phyloP scores from a whole-genome alignment of 2,888 invertebrate species.

The Aphidius colemani region DNA sequence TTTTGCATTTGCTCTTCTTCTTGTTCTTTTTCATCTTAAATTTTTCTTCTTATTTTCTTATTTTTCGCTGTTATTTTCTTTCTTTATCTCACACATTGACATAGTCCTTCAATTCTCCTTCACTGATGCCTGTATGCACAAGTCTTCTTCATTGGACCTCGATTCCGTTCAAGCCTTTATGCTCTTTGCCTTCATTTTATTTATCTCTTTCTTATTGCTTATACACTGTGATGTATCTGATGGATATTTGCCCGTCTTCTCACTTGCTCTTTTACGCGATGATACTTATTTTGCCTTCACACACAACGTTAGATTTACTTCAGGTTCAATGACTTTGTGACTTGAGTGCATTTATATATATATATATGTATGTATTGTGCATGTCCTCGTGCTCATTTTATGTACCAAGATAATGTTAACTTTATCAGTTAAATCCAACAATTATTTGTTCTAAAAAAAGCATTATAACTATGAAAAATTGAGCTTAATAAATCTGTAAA shows the following conservation, averaged over 20 bases:
- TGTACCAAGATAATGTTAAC: no score
- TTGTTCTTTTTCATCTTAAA: conserved; percentile 32
- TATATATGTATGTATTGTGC: conserved; percentile 1
- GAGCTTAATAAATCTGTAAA: no score
- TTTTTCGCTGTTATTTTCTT: not conserved
- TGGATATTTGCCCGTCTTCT: conserved; percentile 23
- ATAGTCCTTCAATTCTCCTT: no score
- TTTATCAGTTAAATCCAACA: no score
- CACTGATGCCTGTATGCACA: not conserved
- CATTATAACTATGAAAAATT: no score
- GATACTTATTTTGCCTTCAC: conserved; percentile 27
- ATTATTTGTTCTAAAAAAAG: no score
- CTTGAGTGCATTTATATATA: conserved; percentile 12
- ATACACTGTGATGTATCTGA: conserved; percentile 34
- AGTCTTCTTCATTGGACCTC: conserved; percentile 19
- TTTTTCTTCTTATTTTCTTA: conserved; percentile 12
- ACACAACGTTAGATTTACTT: conserved; percentile 22
- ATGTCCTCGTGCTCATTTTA: not conserved
- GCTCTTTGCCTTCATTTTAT: conserved; percentile 27
- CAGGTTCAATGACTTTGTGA: conserved; percentile 26
- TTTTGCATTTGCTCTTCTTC: conserved; percentile 42
- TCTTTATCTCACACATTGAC: conserved; percentile 10
- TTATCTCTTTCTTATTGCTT: conserved; percentile 41
- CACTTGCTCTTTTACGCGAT: conserved; percentile 8
- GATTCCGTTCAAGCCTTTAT: conserved; percentile 22